Base-by-base conservation (phyloP, 2,113 vertebrate species). In the Budorcas taxicolor region DNA sequence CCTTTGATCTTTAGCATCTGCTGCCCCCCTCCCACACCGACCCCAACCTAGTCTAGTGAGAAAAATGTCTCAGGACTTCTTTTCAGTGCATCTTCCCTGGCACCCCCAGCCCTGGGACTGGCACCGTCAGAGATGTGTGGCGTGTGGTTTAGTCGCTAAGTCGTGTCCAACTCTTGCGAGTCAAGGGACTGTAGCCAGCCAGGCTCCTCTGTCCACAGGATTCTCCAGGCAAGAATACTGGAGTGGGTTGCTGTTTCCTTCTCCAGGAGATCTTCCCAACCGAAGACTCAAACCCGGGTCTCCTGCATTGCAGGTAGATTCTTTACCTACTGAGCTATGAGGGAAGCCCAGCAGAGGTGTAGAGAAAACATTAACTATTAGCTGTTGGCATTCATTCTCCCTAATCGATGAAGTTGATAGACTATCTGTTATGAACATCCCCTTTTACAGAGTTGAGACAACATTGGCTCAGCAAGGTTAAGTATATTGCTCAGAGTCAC, bases 1-100 rank as follows among this genome's bases (percentile, higher is more conserved):
- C 25, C 60, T 90, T 25, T 29, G 29, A 25, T 17, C 55, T 45
- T 29, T 5, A n/a, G 43, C 36, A 29, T 57, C 36, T 83, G 2
- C 78, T 50, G 9, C 33, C 23, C 29, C 5, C 21, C 21, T 11
- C 19, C 67, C 67, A 19, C 10, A 40, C n/a, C 5, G 12, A 11
- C 33, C 45, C 15, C n/a, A 45, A 21, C 23, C 87, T 25, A 15
- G 7, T 36, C 85, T 91, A 21, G 0, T 36, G 50, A 83, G 80
- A 53, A 52, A 83, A 53, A n/a, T 40, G 31, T 43, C 86, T 47
- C 58, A 4, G 43, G 31, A 21, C 16, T 36, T 47, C 90, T 76
- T 3, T 2, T 55, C 27, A 2, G 1, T 1, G 25, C 64, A 2
- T 12, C 50, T 50, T 43, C 67, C 15, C 1, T 10, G 4, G 67